Evolutionary conservation across 2,888 invertebrate species (phyloP).

Genomic region (Gibbula magus): DNA sequence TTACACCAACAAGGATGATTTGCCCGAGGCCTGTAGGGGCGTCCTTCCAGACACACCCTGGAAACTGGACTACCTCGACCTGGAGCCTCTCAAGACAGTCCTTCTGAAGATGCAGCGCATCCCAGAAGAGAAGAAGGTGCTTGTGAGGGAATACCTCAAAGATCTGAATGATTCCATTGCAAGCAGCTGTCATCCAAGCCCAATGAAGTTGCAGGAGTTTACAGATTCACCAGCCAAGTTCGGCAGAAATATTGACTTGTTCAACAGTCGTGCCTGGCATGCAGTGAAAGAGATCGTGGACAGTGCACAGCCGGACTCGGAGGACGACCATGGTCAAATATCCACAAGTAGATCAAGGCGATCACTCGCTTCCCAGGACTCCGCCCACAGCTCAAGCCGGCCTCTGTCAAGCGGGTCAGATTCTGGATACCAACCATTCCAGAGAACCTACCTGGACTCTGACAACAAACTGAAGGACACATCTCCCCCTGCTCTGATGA

Average conservation of each 20-base stretch:
- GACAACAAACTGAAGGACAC: background rate
- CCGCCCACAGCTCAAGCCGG: background rate
- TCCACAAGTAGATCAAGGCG: background rate
- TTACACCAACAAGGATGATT: constrained; percentile 14
- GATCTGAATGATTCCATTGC: background rate
- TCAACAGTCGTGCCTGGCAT: constrained; percentile 24
- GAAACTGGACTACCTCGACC: constrained; percentile 41
- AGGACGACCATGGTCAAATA: background rate
- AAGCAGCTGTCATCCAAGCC: constrained; percentile 22
- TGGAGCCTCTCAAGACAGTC: constrained; percentile 31
- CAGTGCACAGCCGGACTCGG: background rate
- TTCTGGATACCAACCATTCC: background rate
- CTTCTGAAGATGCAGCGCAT: background rate
- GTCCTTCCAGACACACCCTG: constrained; percentile 31
- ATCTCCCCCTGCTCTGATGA: background rate
- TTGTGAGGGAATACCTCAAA: background rate
- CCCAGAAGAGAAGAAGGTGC: background rate
- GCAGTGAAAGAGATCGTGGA: background rate
- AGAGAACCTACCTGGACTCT: background rate
- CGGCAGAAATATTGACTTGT: constrained; percentile 46
- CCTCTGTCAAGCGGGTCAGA: background rate
- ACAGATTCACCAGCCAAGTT: constrained; percentile 44
- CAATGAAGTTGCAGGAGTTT: constrained; percentile 36
- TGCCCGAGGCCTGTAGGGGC: background rate
- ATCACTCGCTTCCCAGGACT: background rate